Percentiles rank a stretch among this genome's conserved stretches.
Evolutionary conservation across 1,140 invertebrate species (phyloP).

Genomic region (Ericerus pela): DNA sequence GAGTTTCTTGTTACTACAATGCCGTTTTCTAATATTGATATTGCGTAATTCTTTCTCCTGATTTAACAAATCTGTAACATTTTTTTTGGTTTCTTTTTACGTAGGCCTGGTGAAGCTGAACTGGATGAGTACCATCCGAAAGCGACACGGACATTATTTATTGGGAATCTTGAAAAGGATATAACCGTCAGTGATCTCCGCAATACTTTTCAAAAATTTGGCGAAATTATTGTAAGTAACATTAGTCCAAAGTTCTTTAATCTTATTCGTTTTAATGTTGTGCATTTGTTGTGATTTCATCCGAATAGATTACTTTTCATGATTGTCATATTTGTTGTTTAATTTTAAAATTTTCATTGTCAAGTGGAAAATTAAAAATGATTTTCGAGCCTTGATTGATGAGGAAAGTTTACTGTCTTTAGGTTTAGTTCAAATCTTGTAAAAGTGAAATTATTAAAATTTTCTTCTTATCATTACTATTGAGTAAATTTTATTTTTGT

Average conservation of each 20-base stretch:
- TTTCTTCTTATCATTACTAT: too few relatives aligned
- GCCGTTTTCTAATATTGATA: too few relatives aligned
- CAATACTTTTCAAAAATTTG: constrained; percentile 84
- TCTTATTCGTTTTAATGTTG: background rate
- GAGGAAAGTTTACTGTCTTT: too few relatives aligned
- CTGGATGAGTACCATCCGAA: constrained; percentile 91
- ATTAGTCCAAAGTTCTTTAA: constrained; percentile 4
- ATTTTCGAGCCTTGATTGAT: too few relatives aligned
- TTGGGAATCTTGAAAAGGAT: constrained; percentile 89
- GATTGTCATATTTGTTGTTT: background rate
- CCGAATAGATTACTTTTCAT: background rate
- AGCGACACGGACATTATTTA: constrained; percentile 71
- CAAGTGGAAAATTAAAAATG: background rate
- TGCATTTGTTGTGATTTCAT: background rate
- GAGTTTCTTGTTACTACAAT: too few relatives aligned
- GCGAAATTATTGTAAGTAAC: constrained; percentile 78
- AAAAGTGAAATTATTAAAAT: too few relatives aligned
- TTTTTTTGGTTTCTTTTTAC: constrained; percentile 17
- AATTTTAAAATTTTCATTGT: background rate
- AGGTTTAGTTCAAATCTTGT: too few relatives aligned
- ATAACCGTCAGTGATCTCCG: constrained; percentile 73
- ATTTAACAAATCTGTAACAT: too few relatives aligned
- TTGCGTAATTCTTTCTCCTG: too few relatives aligned
- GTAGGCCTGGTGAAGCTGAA: constrained; percentile 77
- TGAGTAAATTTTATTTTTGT: too few relatives aligned